Base-by-base conservation (phyloP, 1,140 invertebrate species). In the Aporrectodea caliginosa region DNA sequence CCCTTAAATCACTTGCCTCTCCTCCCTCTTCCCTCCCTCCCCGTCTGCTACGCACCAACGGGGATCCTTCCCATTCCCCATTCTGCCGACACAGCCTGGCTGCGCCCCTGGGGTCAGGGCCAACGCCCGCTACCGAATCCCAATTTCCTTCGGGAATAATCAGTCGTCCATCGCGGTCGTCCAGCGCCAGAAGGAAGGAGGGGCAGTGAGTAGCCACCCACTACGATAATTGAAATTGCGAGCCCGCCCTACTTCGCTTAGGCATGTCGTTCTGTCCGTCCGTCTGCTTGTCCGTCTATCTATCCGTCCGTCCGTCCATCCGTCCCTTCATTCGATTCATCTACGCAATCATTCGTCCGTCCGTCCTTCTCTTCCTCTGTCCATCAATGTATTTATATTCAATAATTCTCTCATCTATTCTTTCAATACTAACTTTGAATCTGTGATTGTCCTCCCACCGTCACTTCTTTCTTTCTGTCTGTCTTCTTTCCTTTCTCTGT, bases 141-240 rank as follows among this genome's bases (percentile, higher is more conserved):
- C 43, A 58, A 58, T 58, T 58, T 58, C 43, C 43, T 58, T 58
- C 43, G 43, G 22, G 43, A 58, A 58, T 58, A 58, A 58, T 58
- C 43, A 58, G 43, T 58, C 22, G 43, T 58, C 43, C 6, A 12
- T 22, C 43, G 43, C 43, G 22, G 43, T 22, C 22, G 6, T 6
- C 43, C 22, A 22, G 43, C 43, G 22, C 6, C 43, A 12, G 43
- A 58, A 58, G 22, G 43, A 12, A 22, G 22, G 43, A 58, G 43
- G 22, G 6, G 43, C 43, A 58, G 22, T 12, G 43, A 58, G 43
- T 6, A 58, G 22, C 22, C 22, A 6, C 22, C 43, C 43, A 22
- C 43, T 58, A 58, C 6, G 43, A 58, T 58, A 58, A 58, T 58
- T 58, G 43, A 58, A 58, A 58, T 58, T 58, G 43, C 22, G 43